Evolutionary conservation across 2,888 invertebrate species (phyloP).

Genomic region (Patella pellucida): DNA sequence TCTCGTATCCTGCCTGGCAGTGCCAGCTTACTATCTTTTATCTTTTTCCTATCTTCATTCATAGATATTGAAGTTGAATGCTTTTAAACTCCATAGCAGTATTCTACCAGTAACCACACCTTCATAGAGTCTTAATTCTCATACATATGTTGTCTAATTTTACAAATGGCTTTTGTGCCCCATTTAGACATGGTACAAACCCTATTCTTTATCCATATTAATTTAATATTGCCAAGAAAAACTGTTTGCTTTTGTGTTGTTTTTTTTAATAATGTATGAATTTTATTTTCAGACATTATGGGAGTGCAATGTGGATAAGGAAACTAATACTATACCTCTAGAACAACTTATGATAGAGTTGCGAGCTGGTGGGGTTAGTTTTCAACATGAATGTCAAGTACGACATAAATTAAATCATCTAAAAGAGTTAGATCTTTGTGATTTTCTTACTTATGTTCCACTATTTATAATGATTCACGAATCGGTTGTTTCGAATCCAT

Average conservation of each 20-base stretch:
- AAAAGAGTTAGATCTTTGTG: conserved; percentile 61
- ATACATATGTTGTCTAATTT: too few relatives aligned
- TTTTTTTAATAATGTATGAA: neutral
- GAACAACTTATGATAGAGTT: conserved; percentile 67
- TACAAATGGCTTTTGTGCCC: too few relatives aligned
- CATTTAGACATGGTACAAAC: too few relatives aligned
- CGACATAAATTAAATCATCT: conserved; percentile 59
- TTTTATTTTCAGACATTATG: conserved; percentile 60
- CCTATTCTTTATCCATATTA: too few relatives aligned
- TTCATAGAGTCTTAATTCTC: too few relatives aligned
- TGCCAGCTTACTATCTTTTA: too few relatives aligned
- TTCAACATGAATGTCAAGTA: conserved; percentile 60
- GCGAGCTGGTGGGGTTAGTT: conserved; percentile 66
- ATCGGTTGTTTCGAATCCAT: conserved; percentile 65
- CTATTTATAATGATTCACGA: conserved; percentile 69
- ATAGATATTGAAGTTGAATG: too few relatives aligned
- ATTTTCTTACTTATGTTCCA: conserved; percentile 69
- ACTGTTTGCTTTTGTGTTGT: neutral
- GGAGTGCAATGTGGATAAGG: conserved; percentile 67
- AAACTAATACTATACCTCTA: conserved; percentile 61
- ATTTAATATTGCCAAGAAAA: neutral
- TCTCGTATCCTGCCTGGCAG: too few relatives aligned
- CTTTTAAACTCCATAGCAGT: too few relatives aligned
- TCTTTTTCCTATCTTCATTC: too few relatives aligned
- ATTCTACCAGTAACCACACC: too few relatives aligned